These are phyloP conservation scores for Liasis olivaceus DNA, from an alignment of 2,797 vertebrate genomes.

Conservation along the genomic window DNA sequence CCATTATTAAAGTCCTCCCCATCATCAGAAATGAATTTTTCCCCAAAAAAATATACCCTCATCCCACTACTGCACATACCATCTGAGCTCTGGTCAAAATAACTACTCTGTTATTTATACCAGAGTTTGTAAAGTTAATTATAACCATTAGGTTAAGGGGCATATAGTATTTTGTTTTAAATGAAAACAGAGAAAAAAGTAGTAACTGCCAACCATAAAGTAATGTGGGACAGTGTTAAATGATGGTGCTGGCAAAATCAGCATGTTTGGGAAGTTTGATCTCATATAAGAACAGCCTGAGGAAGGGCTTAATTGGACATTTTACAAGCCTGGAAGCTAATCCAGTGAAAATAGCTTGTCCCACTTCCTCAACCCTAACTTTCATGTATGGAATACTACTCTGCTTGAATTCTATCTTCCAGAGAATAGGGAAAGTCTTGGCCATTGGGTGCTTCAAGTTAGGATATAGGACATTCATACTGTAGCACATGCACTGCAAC, in stretches of 20 bases:
- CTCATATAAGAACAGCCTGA: background rate
- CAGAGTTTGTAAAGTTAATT: background rate
- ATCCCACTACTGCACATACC: background rate
- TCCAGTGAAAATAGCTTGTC: too few relatives aligned
- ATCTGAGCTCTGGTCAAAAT: background rate
- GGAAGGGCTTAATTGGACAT: background rate
- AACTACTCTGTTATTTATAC: background rate
- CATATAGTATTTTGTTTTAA: constrained; percentile 12
- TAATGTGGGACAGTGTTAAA: background rate
- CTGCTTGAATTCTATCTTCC: background rate
- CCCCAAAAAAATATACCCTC: background rate
- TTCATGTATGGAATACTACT: too few relatives aligned
- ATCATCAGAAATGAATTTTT: background rate
- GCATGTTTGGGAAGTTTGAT: background rate
- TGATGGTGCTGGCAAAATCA: background rate
- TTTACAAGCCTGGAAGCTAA: too few relatives aligned
- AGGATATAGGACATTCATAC: too few relatives aligned
- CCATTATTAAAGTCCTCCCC: background rate
- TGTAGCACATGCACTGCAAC: too few relatives aligned
- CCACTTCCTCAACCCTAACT: too few relatives aligned
- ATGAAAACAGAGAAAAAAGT: background rate
- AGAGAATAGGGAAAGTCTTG: background rate
- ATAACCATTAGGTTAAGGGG: background rate
- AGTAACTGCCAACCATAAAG: background rate
- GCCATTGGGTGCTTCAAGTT: background rate